Evolutionary conservation across 2,888 invertebrate genomes (phyloP).

Genomic region (Drosophila limbata): DNA sequence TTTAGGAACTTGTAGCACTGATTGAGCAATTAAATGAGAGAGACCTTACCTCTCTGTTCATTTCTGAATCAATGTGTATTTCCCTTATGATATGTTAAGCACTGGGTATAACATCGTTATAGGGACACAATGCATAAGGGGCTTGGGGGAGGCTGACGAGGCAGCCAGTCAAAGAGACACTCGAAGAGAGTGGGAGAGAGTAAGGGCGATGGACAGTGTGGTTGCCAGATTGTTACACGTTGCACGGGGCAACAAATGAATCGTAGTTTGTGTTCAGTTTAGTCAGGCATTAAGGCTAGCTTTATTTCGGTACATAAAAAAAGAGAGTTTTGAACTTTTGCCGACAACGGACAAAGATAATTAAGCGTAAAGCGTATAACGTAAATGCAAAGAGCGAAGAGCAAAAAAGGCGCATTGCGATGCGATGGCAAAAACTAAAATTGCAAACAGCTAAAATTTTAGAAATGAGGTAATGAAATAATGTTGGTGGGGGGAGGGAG

Average conservation of each 20-base stretch:
- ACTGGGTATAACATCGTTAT: constrained; percentile 44
- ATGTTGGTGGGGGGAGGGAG: constrained; percentile 9
- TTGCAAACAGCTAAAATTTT: constrained; percentile 41
- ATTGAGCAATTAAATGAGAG: background rate
- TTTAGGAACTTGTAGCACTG: background rate
- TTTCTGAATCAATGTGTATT: background rate
- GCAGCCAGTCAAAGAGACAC: background rate
- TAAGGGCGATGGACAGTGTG: constrained; percentile 1
- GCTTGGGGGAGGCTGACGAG: background rate
- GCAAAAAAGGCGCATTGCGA: constrained; percentile 15
- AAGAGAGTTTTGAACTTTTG: constrained; percentile 22
- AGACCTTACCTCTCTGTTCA: background rate
- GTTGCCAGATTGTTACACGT: constrained; percentile 6
- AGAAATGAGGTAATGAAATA: constrained; percentile 52
- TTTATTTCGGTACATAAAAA: constrained; percentile 16
- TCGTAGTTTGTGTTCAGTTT: constrained; percentile 21
- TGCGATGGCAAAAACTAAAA: constrained; percentile 38
- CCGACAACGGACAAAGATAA: constrained; percentile 45
- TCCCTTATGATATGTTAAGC: constrained; percentile 1
- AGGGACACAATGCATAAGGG: constrained; percentile 14
- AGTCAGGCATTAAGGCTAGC: constrained; percentile 30
- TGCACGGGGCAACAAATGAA: constrained; percentile 5
- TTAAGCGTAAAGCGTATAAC: constrained; percentile 43
- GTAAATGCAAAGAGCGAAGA: constrained; percentile 14
- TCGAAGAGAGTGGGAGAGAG: background rate